Evolutionary conservation across 2,888 invertebrate species (phyloP).

Genomic region (Marasmarcha lunaedactyla): DNA sequence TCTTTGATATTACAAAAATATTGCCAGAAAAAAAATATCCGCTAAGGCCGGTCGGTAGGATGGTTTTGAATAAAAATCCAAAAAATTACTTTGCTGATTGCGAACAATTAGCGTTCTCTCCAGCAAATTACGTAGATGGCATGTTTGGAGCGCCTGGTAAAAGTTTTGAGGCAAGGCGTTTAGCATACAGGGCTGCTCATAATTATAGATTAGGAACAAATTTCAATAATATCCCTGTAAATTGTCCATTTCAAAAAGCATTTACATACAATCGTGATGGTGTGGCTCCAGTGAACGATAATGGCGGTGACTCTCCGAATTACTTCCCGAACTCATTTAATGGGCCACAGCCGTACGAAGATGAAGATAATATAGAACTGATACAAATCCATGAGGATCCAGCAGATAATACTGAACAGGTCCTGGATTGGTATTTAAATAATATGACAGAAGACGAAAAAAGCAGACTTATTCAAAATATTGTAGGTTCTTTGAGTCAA

Average conservation of each 20-base stretch:
- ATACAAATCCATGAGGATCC: too few relatives aligned
- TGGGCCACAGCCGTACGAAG: slow-evolving; percentile 11
- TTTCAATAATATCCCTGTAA: slow-evolving; percentile 24
- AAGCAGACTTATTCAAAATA: too few relatives aligned
- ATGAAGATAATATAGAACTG: too few relatives aligned
- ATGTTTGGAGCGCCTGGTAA: slow-evolving; percentile 57
- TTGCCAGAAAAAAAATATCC: slow-evolving; percentile 55
- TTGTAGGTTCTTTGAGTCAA: too few relatives aligned
- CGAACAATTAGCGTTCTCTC: slow-evolving; percentile 62
- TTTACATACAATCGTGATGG: slow-evolving; percentile 37
- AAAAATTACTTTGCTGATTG: slow-evolving; percentile 58
- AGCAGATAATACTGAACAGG: too few relatives aligned
- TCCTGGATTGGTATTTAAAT: too few relatives aligned
- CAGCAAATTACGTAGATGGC: slow-evolving; percentile 36
- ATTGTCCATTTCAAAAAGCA: slow-evolving; percentile 20
- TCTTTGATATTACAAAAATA: slow-evolving; percentile 52
- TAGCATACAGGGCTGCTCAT: slow-evolving; percentile 70
- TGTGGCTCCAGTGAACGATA: slow-evolving; percentile 73
- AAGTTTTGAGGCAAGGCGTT: slow-evolving; percentile 56
- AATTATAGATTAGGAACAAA: slow-evolving; percentile 27
- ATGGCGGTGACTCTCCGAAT: slow-evolving; percentile 75
- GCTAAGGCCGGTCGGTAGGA: slow-evolving; percentile 54
- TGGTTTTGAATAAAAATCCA: slow-evolving; percentile 58
- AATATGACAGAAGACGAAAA: too few relatives aligned
- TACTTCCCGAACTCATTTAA: slow-evolving; percentile 19